Percentiles rank a stretch among this genome's conserved stretches.
phyloP scores from a whole-genome alignment of 2,113 vertebrate species.

The Brachionichthys hirsutus region DNA sequence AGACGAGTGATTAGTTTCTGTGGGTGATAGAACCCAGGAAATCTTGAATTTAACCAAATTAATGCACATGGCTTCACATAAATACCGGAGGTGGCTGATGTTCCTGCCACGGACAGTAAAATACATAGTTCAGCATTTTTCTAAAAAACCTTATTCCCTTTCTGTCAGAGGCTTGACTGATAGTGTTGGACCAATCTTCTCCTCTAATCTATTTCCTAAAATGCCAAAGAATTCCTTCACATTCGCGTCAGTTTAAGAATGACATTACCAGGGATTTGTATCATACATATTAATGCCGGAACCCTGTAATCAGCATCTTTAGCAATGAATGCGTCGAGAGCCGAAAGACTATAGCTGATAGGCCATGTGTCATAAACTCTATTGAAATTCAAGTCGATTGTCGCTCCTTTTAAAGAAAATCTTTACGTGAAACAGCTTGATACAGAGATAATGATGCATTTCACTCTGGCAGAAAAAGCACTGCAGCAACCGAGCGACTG shows the following conservation, averaged over 20 bases:
- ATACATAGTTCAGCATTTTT: constrained; percentile 9
- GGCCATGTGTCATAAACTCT: constrained; percentile 48
- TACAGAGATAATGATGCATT: constrained; percentile 67
- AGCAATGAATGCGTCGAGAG: neutral
- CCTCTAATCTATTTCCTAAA: neutral
- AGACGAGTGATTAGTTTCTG: constrained; percentile 40
- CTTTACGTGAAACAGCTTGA: constrained; percentile 61
- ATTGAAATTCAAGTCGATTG: constrained; percentile 52
- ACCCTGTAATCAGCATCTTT: constrained; percentile 17
- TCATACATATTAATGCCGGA: constrained; percentile 5
- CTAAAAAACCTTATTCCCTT: neutral
- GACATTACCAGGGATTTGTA: constrained; percentile 5
- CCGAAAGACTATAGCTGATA: constrained; percentile 18
- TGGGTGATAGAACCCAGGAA: constrained; percentile 17
- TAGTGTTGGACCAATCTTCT: constrained; percentile 7
- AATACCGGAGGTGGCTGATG: neutral
- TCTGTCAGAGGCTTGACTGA: constrained; percentile 6
- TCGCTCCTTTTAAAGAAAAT: constrained; percentile 60
- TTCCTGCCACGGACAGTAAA: constrained; percentile 8
- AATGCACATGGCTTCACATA: constrained; percentile 4
- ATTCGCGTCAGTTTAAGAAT: neutral
- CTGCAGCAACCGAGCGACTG: constrained; percentile 40
- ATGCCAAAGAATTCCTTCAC: neutral
- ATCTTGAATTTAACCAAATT: constrained; percentile 26
- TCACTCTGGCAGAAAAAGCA: constrained; percentile 51